These are phyloP conservation scores for Balearica regulorum DNA, from an alignment of 2,797 vertebrate genomes.

Conservation along the genomic window DNA sequence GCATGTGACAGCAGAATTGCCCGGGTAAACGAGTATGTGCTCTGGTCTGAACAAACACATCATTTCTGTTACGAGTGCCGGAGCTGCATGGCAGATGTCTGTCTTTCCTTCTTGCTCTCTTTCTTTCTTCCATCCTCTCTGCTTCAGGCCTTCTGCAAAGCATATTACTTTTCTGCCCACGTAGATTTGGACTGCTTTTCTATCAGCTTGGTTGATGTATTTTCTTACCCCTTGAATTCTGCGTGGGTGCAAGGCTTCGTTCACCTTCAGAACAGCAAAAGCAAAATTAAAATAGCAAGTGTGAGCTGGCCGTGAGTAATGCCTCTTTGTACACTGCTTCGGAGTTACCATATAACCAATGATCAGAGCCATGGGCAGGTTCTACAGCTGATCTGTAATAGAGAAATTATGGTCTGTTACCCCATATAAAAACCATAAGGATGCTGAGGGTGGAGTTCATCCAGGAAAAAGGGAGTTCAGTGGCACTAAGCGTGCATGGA, in stretches of 20 bases:
- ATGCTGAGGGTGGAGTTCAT: background rate
- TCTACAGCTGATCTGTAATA: background rate
- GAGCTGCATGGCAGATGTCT: background rate
- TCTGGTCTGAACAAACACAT: background rate
- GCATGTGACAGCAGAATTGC: background rate
- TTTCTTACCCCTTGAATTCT: background rate
- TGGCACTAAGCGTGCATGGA: background rate
- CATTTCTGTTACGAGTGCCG: background rate
- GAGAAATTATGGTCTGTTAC: background rate
- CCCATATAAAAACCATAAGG: background rate
- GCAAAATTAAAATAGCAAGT: background rate
- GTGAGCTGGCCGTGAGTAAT: background rate
- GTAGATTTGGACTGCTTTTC: background rate
- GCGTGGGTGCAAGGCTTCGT: rapidly evolving
- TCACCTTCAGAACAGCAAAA: background rate
- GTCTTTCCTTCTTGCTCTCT: background rate
- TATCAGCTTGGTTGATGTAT: background rate
- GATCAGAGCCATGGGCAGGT: background rate
- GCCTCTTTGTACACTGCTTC: background rate
- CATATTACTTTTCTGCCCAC: background rate
- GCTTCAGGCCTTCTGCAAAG: background rate
- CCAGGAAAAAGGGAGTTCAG: background rate
- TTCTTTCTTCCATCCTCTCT: background rate
- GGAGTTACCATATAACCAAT: rapidly evolving
- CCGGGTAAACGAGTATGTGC: background rate